These are phyloP conservation scores for Buathra laborator DNA, from an alignment of 2,888 invertebrate genomes.

Conservation along the genomic window DNA sequence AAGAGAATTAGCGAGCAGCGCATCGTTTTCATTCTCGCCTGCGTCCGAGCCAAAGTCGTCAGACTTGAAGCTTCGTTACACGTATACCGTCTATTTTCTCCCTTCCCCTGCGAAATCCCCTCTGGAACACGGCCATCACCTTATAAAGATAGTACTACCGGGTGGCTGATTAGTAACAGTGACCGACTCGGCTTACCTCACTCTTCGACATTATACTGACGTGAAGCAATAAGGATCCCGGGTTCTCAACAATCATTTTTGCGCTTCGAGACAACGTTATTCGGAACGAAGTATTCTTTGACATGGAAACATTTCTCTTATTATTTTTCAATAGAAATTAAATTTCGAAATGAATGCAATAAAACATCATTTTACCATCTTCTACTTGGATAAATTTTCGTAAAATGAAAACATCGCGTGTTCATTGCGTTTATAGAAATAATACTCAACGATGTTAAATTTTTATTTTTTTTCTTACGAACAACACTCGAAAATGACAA, in stretches of 20 bases:
- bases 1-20: constrained; percentile 38
- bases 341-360: neutral
- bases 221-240: constrained; percentile 12
- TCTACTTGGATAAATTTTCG: neutral
- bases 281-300: neutral
- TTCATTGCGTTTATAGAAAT: neutral
- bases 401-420: neutral
- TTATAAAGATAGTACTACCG: constrained; percentile 47
- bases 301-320: neutral
- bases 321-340: neutral
- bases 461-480: neutral
- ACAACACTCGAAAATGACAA: neutral
- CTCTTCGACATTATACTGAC: neutral
- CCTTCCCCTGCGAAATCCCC: constrained; percentile 6
- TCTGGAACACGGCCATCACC: constrained; percentile 50
- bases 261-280: neutral
- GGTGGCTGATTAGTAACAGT: constrained; percentile 35
- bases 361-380: neutral
- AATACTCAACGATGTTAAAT: neutral
- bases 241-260: too few species aligned
- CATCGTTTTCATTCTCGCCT: constrained; percentile 47
- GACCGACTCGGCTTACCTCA: neutral
- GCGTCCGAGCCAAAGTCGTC: constrained; percentile 2
- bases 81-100: constrained; percentile 18
- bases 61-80: neutral